A percentile compares a stretch with the other conserved stretches of the same genome.
phyloP scores from a whole-genome alignment of 2,888 invertebrate genomes.

The Papilio elwesi region DNA sequence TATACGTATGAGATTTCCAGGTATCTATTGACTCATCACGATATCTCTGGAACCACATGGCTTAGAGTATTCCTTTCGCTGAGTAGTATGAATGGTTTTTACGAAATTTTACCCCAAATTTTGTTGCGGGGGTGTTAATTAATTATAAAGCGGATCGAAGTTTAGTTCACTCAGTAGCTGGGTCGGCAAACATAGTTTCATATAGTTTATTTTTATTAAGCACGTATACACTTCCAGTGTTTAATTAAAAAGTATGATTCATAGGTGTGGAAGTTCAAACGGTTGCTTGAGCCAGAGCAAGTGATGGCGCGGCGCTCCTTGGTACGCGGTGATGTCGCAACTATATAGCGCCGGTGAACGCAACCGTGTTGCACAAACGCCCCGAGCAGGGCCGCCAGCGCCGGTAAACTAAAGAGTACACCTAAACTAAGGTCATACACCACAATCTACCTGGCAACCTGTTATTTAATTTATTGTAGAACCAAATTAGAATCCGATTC shows the following conservation, averaged over 20 bases:
- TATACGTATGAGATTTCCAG: no score
- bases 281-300: constrained; percentile 14
- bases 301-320: constrained; percentile 42
- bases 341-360: constrained; percentile 62
- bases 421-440: constrained; percentile 29
- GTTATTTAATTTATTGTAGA: not conserved
- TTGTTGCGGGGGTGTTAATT: no score
- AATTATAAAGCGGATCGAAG: no score
- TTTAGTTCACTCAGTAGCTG: not conserved
- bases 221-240: not conserved
- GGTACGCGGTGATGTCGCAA: constrained; percentile 54
- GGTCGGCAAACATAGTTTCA: not conserved
- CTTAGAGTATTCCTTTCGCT: no score
- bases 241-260: constrained; percentile 38
- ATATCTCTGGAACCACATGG: no score
- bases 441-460: not conserved
- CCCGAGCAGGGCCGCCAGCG: constrained; percentile 39
- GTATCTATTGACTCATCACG: no score
- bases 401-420: constrained; percentile 25
- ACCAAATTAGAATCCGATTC: not conserved
- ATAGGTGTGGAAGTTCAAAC: constrained; percentile 42
- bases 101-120: no score
- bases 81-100: no score
- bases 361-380: constrained; percentile 67
- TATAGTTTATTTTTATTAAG: not conserved